A percentile compares a stretch with the other conserved stretches of the same genome.
phyloP scores from a whole-genome alignment of 2,888 invertebrate species.

The Tineola bisselliella region DNA sequence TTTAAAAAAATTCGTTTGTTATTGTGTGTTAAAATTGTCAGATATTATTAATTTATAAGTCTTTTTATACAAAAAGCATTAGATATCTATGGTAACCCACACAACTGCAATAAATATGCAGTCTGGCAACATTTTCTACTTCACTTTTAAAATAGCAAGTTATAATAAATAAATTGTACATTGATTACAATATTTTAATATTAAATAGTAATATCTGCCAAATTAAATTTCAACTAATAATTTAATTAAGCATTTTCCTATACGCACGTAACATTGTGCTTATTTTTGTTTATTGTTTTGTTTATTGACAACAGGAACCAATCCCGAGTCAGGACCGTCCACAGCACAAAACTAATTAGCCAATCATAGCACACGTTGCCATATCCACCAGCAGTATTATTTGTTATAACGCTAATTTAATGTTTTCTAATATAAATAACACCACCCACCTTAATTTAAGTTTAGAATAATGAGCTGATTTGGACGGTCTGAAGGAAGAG shows the following conservation, averaged over 20 bases:
- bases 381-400: neutral
- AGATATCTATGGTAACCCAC: no score
- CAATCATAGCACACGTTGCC: constrained; percentile 19
- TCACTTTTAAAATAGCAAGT: no score
- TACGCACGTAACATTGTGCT: constrained; percentile 39
- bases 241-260: constrained; percentile 22
- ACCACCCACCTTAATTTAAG: neutral
- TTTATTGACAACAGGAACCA: constrained; percentile 61
- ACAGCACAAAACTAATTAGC: constrained; percentile 46
- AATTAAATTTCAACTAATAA: constrained; percentile 15
- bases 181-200: neutral
- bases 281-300: constrained; percentile 51
- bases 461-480: constrained; percentile 1
- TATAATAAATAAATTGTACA: neutral
- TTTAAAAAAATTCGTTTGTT: constrained; percentile 19
- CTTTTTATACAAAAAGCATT: no score
- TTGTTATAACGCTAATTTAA: neutral
- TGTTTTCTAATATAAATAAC: neutral
- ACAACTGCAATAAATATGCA: no score
- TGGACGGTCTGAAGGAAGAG: constrained; percentile 17
- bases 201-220: constrained; percentile 14
- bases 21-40: constrained; percentile 15
- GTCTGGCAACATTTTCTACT: no score
- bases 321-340: constrained; percentile 57
- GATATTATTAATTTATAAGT: neutral